These are phyloP conservation scores for Coendou prehensilis DNA, from an alignment of 2,797 vertebrate genomes.

Conservation along the genomic window DNA sequence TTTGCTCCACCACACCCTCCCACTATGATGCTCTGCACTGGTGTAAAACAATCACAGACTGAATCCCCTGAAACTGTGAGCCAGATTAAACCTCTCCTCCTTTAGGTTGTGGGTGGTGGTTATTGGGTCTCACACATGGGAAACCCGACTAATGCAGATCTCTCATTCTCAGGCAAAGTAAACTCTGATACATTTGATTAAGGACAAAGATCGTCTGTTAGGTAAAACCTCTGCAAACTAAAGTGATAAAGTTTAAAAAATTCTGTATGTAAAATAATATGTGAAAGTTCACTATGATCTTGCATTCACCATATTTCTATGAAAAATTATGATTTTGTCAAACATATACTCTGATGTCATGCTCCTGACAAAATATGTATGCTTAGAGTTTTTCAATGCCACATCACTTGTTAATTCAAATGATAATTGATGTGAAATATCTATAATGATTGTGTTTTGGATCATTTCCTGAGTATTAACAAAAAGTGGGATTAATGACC, in stretches of 20 bases:
- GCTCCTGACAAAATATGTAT: neutral
- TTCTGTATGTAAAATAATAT: neutral
- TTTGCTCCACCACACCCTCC: neutral
- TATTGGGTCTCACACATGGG: neutral
- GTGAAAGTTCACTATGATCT: neutral
- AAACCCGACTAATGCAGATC: neutral
- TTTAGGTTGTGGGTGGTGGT: neutral
- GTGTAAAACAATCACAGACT: neutral
- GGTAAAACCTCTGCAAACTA: neutral
- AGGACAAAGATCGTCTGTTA: neutral
- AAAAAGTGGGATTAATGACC: neutral
- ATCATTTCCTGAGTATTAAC: constrained; percentile 52
- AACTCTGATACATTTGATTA: neutral
- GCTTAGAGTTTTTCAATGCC: neutral
- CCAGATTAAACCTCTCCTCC: neutral
- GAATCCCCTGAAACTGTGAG: neutral
- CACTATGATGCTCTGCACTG: neutral
- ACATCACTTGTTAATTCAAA: constrained; percentile 16
- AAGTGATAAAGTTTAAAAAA: neutral
- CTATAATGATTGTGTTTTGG: neutral
- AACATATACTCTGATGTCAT: neutral
- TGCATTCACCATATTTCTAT: neutral
- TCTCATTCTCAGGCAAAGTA: neutral
- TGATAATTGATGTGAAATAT: neutral
- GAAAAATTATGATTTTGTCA: neutral